A percentile compares a stretch with the other conserved stretches of the same genome.
Conservation (phyloP, 37 sponge, comb jelly and placozoan genomes). For the Chondrilla cf. caribensis region DNA sequence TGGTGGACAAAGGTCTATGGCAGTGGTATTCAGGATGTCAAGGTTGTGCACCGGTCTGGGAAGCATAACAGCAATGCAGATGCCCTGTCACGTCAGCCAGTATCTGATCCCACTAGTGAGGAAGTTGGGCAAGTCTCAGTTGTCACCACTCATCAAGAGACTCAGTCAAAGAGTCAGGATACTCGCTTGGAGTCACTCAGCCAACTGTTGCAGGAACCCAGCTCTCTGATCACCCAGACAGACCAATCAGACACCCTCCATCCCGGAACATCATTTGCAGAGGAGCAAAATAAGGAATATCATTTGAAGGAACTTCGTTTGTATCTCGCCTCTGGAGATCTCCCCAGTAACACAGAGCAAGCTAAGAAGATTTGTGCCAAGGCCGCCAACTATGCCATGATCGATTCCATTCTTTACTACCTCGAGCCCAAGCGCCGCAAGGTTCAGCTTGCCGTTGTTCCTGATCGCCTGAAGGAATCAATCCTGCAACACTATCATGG, state of each 20-base stretch:
- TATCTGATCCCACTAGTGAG: not conserved
- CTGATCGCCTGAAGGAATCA: constrained; percentile 23
- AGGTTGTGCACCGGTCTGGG: constrained; percentile 3
- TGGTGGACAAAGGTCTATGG: constrained; percentile 38
- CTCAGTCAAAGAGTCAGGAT: no score
- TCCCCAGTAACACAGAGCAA: constrained; percentile 1
- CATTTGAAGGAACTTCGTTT: not conserved
- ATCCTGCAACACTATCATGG: constrained; percentile 30
- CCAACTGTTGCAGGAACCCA: not conserved
- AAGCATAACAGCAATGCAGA: constrained; percentile 16
- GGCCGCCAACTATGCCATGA: not conserved
- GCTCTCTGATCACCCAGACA: not conserved
- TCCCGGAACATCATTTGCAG: not conserved
- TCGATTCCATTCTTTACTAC: constrained; percentile 41
- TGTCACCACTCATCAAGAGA: no score
- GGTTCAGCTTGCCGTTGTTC: constrained; percentile 42
- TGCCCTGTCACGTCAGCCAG: constrained; percentile 18
- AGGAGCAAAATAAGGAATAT: constrained; percentile 50
- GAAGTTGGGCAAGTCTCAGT: no score
- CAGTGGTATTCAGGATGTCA: constrained; percentile 7
- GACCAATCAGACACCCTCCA: not conserved
- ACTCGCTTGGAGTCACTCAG: not conserved
- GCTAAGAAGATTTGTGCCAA: not conserved
- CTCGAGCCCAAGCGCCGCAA: constrained; percentile 31
- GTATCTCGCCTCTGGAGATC: constrained; percentile 23